A percentile compares a stretch with the other conserved stretches of the same genome.
These are phyloP conservation scores for Todiramphus chloris DNA, from an alignment of 2,113 vertebrate genomes.

Conservation along the genomic window DNA sequence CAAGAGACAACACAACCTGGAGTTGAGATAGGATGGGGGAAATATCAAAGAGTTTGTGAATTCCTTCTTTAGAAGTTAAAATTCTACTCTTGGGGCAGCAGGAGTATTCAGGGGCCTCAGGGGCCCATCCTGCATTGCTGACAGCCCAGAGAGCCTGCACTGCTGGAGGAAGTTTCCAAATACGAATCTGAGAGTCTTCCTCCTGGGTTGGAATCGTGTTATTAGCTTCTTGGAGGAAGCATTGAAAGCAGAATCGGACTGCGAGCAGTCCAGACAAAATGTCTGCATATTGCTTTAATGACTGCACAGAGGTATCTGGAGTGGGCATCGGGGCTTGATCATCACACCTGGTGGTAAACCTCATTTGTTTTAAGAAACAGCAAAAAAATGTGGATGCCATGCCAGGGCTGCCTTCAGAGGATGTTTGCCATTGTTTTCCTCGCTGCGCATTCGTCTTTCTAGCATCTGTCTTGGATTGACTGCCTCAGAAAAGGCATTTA, in stretches of 20 bases:
- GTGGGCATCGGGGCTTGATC: background rate
- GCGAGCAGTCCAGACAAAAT: background rate
- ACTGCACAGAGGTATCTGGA: background rate
- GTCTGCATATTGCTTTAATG: fast-evolving
- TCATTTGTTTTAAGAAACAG: background rate
- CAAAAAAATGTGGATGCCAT: background rate
- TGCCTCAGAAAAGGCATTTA: conserved; percentile 1
- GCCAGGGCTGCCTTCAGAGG: conserved; percentile 24
- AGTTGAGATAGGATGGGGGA: background rate
- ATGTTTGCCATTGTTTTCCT: conserved; percentile 27
- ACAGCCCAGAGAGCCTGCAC: fast-evolving
- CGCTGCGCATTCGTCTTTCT: background rate
- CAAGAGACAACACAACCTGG: background rate
- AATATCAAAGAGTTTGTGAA: background rate
- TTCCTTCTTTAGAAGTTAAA: background rate
- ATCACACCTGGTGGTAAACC: background rate
- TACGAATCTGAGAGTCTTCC: background rate
- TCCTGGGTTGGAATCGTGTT: background rate
- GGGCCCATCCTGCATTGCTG: background rate
- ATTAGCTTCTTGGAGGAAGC: background rate
- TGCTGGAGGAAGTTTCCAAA: background rate
- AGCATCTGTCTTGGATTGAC: conserved; percentile 56
- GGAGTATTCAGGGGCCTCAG: fast-evolving
- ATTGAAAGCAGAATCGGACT: background rate
- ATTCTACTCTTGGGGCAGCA: background rate